Evolutionary conservation across 2,888 invertebrate genomes (phyloP), one percentile per base, ranked within the genome.

Genomic region (Amiota minor): DNA sequence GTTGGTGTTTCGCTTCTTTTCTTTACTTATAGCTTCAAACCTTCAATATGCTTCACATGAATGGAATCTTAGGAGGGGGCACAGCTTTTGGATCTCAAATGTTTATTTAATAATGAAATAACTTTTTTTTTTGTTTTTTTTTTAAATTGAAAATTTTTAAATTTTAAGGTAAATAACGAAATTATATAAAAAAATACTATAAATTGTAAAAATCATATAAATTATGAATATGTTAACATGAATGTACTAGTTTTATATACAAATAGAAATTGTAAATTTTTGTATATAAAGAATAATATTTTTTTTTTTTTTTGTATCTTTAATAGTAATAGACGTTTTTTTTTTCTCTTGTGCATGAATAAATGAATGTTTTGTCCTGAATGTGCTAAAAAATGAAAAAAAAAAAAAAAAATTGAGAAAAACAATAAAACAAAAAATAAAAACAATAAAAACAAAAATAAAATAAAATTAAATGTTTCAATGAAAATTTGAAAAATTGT

Each of bases 81-180:
- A 20, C 18, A 18, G 67, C 50, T 67, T 67, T 67, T 18, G 50
- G 67, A 67, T 67, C 67, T 67, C 67, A 67, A 50, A 67, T 67
- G 50, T 35, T 20, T 49, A 68, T 78, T 62, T 49, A 69, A 67
- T 9, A 46, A 23, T 3, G n/a, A 53, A 53, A 64, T 64, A 76
- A n/a, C n/a, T n/a, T 62, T 68, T 71, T 76, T 75, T 77, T 75
- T 71, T 65, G 35, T 74, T 35, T 50, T 70, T 75, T 53, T 65
- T 70, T 75, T 53, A 61, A 23, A 46, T 53, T 53, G 6, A n/a
- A 3, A 53, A 9, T n/a, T 12, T 53, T 12, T 53, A 53, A n/a
- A n/a, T 53, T 12, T 53, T 53, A n/a, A 64, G 59, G 20, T 70
- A 70, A 53, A 18, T 12, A 18, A 35, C 61, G 55, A 64, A 70